phyloP scores from a whole-genome alignment of 2,113 vertebrate species.

The Lepisosteus oculatus region DNA sequence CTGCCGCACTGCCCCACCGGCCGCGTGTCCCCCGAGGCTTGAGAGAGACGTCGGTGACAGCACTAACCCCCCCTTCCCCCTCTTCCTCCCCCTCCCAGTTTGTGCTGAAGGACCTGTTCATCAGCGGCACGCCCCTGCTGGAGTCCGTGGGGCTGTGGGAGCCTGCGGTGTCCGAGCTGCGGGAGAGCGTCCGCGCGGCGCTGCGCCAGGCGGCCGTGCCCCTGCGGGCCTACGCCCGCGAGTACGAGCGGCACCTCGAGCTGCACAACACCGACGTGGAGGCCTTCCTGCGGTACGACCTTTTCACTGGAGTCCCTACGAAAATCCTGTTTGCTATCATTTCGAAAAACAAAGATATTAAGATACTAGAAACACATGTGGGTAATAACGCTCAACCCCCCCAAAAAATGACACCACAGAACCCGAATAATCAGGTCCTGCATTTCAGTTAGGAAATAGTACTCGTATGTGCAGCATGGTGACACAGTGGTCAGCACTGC shows the following conservation, averaged over 20 bases:
- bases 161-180: constrained; percentile 68
- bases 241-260: constrained; percentile 74
- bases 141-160: constrained; percentile 77
- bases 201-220: constrained; percentile 71
- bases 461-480: too few species aligned
- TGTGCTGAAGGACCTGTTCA: constrained; percentile 77
- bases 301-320: too few species aligned
- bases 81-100: constrained; percentile 54
- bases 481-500: too few species aligned
- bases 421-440: too few species aligned
- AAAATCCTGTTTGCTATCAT: too few species aligned
- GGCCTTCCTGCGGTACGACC: constrained; percentile 46
- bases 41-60: too few species aligned
- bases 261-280: constrained; percentile 74
- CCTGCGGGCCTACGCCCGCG: constrained; percentile 75
- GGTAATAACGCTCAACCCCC: too few species aligned
- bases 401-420: too few species aligned
- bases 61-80: not conserved
- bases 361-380: too few species aligned
- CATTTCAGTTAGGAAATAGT: too few species aligned
- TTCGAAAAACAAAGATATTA: too few species aligned
- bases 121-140: constrained; percentile 61
- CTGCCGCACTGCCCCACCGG: not conserved
- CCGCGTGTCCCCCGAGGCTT: too few species aligned
- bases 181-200: constrained; percentile 54